Evolutionary conservation across 2,113 vertebrate species (phyloP).

Genomic region (Nothoprocta perdicaria): DNA sequence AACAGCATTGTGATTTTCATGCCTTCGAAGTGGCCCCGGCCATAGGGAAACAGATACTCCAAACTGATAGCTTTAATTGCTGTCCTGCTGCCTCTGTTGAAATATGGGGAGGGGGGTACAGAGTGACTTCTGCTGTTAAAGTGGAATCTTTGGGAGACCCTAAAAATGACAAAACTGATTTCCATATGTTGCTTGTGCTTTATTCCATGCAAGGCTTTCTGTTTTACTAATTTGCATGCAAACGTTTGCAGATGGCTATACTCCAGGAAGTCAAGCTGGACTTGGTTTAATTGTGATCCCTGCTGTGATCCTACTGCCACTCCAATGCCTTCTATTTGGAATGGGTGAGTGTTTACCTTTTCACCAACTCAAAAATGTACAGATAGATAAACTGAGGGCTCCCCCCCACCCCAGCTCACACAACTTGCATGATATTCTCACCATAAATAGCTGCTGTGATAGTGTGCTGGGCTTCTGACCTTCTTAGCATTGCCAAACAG

Average conservation of each 20-base stretch:
- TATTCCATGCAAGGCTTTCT: background rate
- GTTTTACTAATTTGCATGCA: background rate
- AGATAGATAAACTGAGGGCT: background rate
- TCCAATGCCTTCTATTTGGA: slow-evolving; percentile 75
- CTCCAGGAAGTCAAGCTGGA: slow-evolving; percentile 57
- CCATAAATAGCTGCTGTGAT: background rate
- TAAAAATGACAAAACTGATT: background rate
- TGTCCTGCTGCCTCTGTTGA: background rate
- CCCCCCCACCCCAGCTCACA: fast-evolving
- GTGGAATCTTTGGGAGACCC: background rate
- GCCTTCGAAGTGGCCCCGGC: background rate
- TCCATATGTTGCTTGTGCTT: background rate
- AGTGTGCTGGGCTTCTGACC: background rate
- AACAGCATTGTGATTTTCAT: background rate
- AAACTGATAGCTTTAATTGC: background rate
- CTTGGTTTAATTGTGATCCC: slow-evolving; percentile 76
- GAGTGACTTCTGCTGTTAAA: background rate
- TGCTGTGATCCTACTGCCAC: slow-evolving; percentile 53
- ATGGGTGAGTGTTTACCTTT: slow-evolving; percentile 70
- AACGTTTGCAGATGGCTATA: slow-evolving; percentile 72
- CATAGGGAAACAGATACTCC: background rate
- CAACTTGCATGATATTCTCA: background rate
- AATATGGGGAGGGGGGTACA: background rate
- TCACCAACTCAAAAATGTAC: background rate
- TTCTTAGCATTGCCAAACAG: background rate